These are phyloP conservation scores for Stichodactyla helianthus DNA, from an alignment of 64 coral and sea anemone species.

Conservation along the genomic window DNA sequence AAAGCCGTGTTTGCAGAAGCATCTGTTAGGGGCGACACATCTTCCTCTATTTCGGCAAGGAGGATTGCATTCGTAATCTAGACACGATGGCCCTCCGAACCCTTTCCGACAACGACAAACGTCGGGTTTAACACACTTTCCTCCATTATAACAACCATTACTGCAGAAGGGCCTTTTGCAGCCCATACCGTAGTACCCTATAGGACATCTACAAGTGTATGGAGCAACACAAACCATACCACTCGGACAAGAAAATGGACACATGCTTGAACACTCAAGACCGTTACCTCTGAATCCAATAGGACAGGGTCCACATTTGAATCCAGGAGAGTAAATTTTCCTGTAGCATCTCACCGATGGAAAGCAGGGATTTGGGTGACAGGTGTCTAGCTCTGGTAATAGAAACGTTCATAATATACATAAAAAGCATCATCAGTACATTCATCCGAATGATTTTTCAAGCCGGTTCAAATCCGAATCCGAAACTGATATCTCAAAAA, in stretches of 20 bases:
- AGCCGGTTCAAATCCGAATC: too few relatives aligned
- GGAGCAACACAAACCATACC: conserved; percentile 71
- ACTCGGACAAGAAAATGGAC: conserved; percentile 55
- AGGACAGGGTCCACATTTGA: conserved; percentile 85
- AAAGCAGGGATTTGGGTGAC: conserved; percentile 56
- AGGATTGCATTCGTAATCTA: conserved; percentile 55
- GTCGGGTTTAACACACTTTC: conserved; percentile 60
- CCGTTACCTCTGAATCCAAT: conserved; percentile 70
- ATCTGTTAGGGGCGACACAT: conserved; percentile 53
- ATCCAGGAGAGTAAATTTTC: conserved; percentile 28
- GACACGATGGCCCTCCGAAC: conserved; percentile 60
- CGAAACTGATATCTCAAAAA: too few relatives aligned
- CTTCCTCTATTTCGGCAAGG: conserved; percentile 63
- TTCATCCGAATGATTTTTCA: too few relatives aligned
- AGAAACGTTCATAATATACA: neutral
- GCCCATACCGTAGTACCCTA: conserved; percentile 61
- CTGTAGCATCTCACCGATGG: conserved; percentile 46
- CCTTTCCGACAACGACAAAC: conserved; percentile 64
- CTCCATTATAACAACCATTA: conserved; percentile 73
- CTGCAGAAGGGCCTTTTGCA: conserved; percentile 62
- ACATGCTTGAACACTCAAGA: conserved; percentile 54
- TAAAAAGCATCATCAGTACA: neutral
- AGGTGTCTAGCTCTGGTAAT: conserved; percentile 48
- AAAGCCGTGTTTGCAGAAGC: conserved; percentile 68
- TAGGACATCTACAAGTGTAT: conserved; percentile 59